Percentiles rank a stretch among this genome's conserved stretches.
These are phyloP conservation scores for Ctenoplectra terminalis DNA, from an alignment of 1,140 invertebrate genomes.

Conservation along the genomic window DNA sequence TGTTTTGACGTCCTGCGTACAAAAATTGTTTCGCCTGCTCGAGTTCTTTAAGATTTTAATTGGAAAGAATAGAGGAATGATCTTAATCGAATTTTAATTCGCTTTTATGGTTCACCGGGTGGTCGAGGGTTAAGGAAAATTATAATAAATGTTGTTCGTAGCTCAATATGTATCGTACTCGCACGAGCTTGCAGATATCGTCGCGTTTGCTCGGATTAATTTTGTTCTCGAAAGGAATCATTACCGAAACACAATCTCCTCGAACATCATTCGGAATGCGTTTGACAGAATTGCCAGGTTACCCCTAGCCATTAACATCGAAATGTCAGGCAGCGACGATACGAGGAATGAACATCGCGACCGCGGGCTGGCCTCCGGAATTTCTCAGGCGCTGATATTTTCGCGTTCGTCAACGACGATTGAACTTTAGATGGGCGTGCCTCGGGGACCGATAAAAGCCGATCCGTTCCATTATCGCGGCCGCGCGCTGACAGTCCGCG, in stretches of 20 bases:
- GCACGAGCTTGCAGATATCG: too few species aligned
- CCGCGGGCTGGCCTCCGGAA: not conserved
- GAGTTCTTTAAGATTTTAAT: not conserved
- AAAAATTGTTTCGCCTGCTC: not conserved
- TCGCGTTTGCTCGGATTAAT: too few species aligned
- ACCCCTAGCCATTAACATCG: not conserved
- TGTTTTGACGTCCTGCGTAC: slow-evolving; percentile 11
- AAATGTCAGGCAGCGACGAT: slow-evolving; percentile 55
- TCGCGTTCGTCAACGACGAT: slow-evolving; percentile 66
- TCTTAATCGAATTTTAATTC: too few species aligned
- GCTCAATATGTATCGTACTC: too few species aligned
- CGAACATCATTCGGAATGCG: too few species aligned
- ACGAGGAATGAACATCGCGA: not conserved
- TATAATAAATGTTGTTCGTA: too few species aligned
- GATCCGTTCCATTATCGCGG: slow-evolving; percentile 72
- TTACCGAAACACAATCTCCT: not conserved
- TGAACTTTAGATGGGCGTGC: slow-evolving; percentile 69
- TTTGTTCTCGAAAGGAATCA: too few species aligned
- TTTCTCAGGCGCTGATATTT: slow-evolving; percentile 65
- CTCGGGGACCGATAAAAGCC: slow-evolving; percentile 69
- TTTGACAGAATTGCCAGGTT: not conserved
- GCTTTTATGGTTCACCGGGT: too few species aligned
- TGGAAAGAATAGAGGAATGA: too few species aligned
- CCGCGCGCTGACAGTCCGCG: slow-evolving; percentile 59
- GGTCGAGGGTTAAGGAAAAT: too few species aligned